These are phyloP conservation scores for Zosterops lateralis DNA, from an alignment of 2,113 vertebrate genomes.

Conservation along the genomic window DNA sequence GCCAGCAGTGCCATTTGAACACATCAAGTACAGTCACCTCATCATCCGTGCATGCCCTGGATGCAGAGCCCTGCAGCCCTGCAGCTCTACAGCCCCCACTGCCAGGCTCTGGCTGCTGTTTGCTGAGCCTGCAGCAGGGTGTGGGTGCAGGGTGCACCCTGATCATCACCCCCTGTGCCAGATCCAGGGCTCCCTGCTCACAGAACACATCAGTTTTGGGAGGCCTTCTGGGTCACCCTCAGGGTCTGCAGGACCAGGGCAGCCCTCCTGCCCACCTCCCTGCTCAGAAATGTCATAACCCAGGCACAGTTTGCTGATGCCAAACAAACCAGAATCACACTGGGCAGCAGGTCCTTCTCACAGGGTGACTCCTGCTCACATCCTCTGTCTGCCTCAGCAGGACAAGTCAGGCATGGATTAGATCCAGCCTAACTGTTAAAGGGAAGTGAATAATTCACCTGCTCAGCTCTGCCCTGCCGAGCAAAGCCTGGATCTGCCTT, in stretches of 20 bases:
- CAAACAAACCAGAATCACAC: not conserved
- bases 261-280: not conserved
- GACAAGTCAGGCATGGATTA: not conserved
- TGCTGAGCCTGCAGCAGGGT: no score
- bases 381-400: not conserved
- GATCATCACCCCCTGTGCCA: no score
- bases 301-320: not conserved
- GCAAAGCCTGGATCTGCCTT: not conserved
- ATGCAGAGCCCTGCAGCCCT: not conserved
- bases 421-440: not conserved
- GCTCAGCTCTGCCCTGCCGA: conserved; percentile 2
- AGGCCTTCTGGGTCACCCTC: not conserved
- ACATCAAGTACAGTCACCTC: not conserved
- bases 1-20: not conserved
- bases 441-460: not conserved
- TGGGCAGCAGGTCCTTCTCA: not conserved
- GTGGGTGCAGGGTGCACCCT: no score
- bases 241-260: not conserved
- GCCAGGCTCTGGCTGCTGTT: not conserved
- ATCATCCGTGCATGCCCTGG: not conserved
- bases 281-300: not conserved
- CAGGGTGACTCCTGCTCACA: not conserved
- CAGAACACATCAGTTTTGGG: not conserved
- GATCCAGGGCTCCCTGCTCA: no score
- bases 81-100: not conserved